Percentiles rank a stretch among this genome's conserved stretches.
Conservation (phyloP, 1,140 invertebrate species). For the Leptinotarsa undecemlineata region DNA sequence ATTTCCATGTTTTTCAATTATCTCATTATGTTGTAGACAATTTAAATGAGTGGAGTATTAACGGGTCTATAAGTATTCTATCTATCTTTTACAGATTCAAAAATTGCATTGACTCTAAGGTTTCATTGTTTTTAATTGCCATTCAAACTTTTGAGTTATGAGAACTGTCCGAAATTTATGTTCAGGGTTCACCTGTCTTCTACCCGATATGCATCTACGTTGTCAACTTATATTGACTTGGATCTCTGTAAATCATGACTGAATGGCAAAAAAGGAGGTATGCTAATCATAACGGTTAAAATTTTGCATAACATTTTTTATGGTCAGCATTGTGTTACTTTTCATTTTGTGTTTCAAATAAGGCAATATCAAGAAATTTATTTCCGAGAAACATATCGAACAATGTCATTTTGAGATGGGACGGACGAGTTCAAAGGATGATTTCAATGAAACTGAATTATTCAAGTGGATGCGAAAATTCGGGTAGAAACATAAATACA, state of each 20-base stretch:
- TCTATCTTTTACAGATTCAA: no score
- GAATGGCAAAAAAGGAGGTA: conserved; percentile 8
- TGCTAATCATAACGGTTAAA: conserved; percentile 3
- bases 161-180: neutral
- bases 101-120: no score
- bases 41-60: no score
- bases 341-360: neutral
- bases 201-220: neutral
- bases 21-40: no score
- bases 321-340: no score
- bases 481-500: no score
- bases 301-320: conserved; percentile 12
- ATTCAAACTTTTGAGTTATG: no score
- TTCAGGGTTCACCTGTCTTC: neutral
- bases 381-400: neutral
- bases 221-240: neutral
- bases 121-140: no score
- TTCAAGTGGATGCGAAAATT: neutral
- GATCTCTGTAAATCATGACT: neutral
- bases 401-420: neutral
- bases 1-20: no score
- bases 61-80: no score
- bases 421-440: neutral
- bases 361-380: neutral
- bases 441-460: neutral